Conservation (phyloP, 64 coral and sea anemone species). For the Pocillopora verrucosa region DNA sequence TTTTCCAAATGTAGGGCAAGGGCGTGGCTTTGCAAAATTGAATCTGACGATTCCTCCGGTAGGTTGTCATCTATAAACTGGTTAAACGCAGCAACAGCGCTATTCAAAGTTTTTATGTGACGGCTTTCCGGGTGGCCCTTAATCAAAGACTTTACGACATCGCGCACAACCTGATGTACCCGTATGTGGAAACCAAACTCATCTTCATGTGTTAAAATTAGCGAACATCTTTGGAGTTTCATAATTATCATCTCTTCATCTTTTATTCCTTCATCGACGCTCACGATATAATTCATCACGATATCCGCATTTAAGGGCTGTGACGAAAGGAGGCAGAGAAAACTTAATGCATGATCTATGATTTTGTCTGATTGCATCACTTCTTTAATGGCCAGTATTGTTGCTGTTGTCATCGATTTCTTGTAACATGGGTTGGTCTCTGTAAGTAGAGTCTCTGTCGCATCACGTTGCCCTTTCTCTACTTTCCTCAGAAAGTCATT, state of each 20-base stretch:
- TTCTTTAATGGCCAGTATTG: too few relatives aligned
- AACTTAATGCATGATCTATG: constrained; percentile 9
- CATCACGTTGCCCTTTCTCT: background rate
- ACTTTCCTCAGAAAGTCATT: constrained; percentile 2
- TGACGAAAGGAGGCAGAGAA: background rate
- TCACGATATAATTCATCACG: constrained; percentile 13
- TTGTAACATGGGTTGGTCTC: too few relatives aligned
- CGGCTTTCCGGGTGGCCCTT: background rate
- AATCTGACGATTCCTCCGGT: background rate
- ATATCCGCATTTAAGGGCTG: background rate
- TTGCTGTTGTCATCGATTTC: too few relatives aligned
- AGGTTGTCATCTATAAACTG: background rate
- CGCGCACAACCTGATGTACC: constrained; percentile 43
- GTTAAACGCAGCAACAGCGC: background rate
- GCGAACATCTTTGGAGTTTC: constrained; percentile 22
- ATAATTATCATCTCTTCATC: constrained; percentile 35
- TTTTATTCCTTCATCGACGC: background rate
- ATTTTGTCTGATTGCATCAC: too few relatives aligned
- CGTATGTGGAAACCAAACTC: background rate
- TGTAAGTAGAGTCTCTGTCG: background rate
- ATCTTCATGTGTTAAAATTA: constrained; percentile 13
- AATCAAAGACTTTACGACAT: background rate
- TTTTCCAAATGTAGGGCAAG: background rate
- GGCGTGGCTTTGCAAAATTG: background rate
- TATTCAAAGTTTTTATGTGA: background rate